A percentile compares a stretch with the other conserved stretches of the same genome.
phyloP scores from a whole-genome alignment of 2,888 invertebrate species.

The Aelia acuminata region DNA sequence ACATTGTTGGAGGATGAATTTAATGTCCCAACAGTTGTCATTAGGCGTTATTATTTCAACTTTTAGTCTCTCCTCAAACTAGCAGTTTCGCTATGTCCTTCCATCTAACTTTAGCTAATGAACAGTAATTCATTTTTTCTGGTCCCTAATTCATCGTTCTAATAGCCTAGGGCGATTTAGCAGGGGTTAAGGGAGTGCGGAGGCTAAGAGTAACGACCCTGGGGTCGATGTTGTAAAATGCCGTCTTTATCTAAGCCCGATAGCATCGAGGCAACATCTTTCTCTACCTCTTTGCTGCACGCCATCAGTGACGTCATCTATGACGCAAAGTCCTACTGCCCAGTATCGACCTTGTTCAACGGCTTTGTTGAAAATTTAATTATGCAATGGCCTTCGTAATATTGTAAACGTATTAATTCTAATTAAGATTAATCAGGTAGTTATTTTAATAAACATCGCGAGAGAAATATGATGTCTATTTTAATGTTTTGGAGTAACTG shows the following conservation, averaged over 20 bases:
- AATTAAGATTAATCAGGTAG: too few relatives aligned
- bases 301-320: constrained; percentile 33
- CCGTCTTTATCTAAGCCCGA: constrained; percentile 51
- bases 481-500: too few relatives aligned
- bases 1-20: too few relatives aligned
- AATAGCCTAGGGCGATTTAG: neutral
- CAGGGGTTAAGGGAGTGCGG: neutral
- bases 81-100: neutral
- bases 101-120: neutral
- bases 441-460: too few relatives aligned
- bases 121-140: neutral
- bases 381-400: too few relatives aligned
- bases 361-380: neutral
- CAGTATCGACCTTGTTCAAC: neutral
- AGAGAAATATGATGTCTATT: too few relatives aligned
- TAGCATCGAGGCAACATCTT: neutral
- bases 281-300: constrained; percentile 22
- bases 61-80: too few relatives aligned
- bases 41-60: too few relatives aligned
- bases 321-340: neutral
- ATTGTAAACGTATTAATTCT: too few relatives aligned
- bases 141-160: neutral
- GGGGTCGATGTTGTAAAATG: constrained; percentile 50
- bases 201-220: constrained; percentile 42
- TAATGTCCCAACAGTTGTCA: too few relatives aligned